These are phyloP conservation scores for Pygmarrhopalites habei DNA, from an alignment of 1,140 invertebrate species.

Conservation along the genomic window DNA sequence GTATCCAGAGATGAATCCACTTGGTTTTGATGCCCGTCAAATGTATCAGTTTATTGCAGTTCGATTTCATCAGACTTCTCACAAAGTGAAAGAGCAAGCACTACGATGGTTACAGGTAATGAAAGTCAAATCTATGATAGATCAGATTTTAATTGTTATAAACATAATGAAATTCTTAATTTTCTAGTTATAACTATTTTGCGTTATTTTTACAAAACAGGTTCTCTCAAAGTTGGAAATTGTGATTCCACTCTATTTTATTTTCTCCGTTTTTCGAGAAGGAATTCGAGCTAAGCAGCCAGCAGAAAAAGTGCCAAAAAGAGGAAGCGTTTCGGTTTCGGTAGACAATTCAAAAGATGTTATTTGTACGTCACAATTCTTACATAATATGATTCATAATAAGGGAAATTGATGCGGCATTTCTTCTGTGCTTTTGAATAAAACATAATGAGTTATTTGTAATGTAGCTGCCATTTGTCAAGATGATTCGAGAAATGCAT, in stretches of 20 bases:
- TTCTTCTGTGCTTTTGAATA: too few relatives aligned
- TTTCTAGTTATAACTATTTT: too few relatives aligned
- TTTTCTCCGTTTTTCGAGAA: conserved; percentile 83
- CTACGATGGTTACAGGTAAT: conserved; percentile 86
- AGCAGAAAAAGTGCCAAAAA: conserved; percentile 31
- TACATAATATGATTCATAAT: too few relatives aligned
- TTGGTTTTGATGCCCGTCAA: conserved; percentile 85
- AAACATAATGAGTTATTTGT: background rate
- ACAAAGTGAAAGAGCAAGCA: conserved; percentile 86
- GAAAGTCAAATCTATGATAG: background rate
- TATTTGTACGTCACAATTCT: conserved; percentile 17
- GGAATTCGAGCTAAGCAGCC: conserved; percentile 48
- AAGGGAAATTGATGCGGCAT: too few relatives aligned
- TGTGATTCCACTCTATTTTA: conserved; percentile 70
- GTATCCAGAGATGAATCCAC: conserved; percentile 89
- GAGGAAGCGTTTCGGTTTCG: conserved; percentile 35
- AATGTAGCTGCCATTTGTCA: conserved; percentile 45
- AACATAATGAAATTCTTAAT: conserved; percentile 34
- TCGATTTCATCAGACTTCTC: conserved; percentile 73
- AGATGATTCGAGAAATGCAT: conserved; percentile 61
- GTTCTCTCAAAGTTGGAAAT: conserved; percentile 82
- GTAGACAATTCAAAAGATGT: conserved; percentile 28
- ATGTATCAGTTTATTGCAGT: conserved; percentile 91
- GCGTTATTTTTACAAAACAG: too few relatives aligned
- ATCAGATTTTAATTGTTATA: too few relatives aligned